Evolutionary conservation across 2,888 invertebrate genomes (phyloP).

Genomic region (Stictocephala bisonia): DNA sequence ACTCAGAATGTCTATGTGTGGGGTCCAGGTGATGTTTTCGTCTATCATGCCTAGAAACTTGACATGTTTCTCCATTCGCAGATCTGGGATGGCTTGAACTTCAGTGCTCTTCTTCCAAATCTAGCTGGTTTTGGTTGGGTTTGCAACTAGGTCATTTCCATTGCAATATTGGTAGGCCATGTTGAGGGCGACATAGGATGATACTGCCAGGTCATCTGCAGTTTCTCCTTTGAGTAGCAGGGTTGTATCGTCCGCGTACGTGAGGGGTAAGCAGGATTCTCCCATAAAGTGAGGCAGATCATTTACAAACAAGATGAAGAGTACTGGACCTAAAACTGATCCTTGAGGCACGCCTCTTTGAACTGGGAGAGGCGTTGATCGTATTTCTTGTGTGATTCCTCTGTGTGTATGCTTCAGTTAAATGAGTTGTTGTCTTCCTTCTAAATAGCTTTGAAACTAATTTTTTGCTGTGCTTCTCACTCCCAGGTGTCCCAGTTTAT

Average conservation of each 20-base stretch:
- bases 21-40: slow-evolving; percentile 9
- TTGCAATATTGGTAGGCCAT: slow-evolving; percentile 4
- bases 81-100: not conserved
- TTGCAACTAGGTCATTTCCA: not conserved
- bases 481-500: not conserved
- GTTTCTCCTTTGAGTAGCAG: not conserved
- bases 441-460: too few relatives aligned
- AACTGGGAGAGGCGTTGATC: not conserved
- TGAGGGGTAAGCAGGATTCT: not conserved
- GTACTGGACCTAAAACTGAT: not conserved
- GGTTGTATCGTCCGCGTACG: not conserved
- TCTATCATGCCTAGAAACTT: slow-evolving; percentile 18
- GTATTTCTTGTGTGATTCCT: slow-evolving; percentile 1
- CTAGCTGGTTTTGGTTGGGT: not conserved
- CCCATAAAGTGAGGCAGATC: not conserved
- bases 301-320: not conserved
- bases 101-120: slow-evolving; percentile 2
- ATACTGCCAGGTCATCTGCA: slow-evolving; percentile 8
- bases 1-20: not conserved
- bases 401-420: too few relatives aligned
- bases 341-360: not conserved
- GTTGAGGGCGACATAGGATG: slow-evolving; percentile 2
- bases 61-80: not conserved
- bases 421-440: too few relatives aligned
- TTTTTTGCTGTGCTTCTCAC: too few relatives aligned